phyloP scores from a whole-genome alignment of 92 coral and sea anemone species.

The Palythoa heliodiscus region DNA sequence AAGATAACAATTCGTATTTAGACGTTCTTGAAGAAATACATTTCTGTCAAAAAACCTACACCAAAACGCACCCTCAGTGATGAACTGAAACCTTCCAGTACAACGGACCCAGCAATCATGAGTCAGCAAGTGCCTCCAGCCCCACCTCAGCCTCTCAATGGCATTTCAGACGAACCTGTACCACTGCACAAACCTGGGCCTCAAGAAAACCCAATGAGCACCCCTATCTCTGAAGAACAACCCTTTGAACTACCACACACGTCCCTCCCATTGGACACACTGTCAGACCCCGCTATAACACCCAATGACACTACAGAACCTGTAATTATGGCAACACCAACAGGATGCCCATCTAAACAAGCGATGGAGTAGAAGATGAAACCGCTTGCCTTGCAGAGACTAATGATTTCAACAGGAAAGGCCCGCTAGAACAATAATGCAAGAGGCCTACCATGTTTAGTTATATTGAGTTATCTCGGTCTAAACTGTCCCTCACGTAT shows the following conservation, averaged over 20 bases:
- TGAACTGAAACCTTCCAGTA: not conserved
- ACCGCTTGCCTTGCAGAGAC: conserved; percentile 13
- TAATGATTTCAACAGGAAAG: conserved; percentile 32
- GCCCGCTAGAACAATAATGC: conserved; percentile 22
- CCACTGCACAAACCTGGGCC: not conserved
- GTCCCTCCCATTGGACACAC: not conserved
- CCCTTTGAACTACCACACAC: not conserved
- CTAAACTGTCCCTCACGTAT: conserved; percentile 4
- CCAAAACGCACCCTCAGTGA: not conserved
- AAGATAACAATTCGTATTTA: conserved; percentile 41
- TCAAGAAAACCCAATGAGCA: not conserved
- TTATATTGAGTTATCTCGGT: not conserved
- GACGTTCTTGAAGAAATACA: conserved; percentile 34
- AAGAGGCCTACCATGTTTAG: not conserved
- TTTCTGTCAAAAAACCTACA: not conserved
- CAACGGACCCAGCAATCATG: not conserved
- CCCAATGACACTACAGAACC: not conserved
- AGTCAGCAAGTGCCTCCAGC: not conserved
- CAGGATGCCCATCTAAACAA: not conserved
- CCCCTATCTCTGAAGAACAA: not conserved
- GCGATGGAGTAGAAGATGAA: conserved; percentile 2
- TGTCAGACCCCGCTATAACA: not conserved
- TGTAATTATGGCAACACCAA: not conserved
- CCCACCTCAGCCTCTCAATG: not conserved
- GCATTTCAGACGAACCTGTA: not conserved